Base-by-base conservation (phyloP, 1,140 invertebrate species). In the Temnothorax curvispinosus region DNA sequence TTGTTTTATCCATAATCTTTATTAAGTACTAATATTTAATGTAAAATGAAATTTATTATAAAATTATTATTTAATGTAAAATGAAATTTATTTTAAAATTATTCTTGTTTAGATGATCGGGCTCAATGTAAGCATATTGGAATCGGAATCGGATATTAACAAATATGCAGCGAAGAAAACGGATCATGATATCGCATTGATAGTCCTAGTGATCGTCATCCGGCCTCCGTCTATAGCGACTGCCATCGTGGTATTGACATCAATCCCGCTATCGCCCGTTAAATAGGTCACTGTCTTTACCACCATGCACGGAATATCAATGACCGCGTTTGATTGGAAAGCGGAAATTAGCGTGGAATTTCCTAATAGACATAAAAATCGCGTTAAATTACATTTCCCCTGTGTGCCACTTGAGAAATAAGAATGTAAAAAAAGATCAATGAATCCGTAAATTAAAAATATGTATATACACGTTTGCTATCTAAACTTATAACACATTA, bases 211-310 rank as follows among this genome's bases (percentile, higher is more conserved):
- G 38, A 60, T 50, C 52, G 47, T 62, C 84, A 92, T 92, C 90
- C 91, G 89, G 88, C 81, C 44, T 65, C 8, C 69, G 78, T 80
- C 75, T 35, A 44, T 52, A 56, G 81, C 58, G 21, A 76, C 27
- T 27, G 27, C 27, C 76, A 71, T 88, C 62, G 56, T 78, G 88
- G 41, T 89, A 92, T 93, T 93, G 92, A 92, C 92, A 92, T 82
- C 89, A 71, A 92, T 93, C 88, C 90, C 85, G 64, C 87, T 88
- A 84, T 92, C 85, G 62, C 15, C 77, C 58, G 56, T 82, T 90
- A 94, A 94, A 64, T 91, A 72, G 93, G 92, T 91, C 93, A 92
- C 93, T 92, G 92, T 89, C 90, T 91, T 91, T 85, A 86, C 77
- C 38, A 35, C 50, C 60, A n/a, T n/a, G n/a, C n/a, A 54, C 32